Base-by-base conservation (phyloP, 2,113 vertebrate genomes). In the Perccottus glenii region DNA sequence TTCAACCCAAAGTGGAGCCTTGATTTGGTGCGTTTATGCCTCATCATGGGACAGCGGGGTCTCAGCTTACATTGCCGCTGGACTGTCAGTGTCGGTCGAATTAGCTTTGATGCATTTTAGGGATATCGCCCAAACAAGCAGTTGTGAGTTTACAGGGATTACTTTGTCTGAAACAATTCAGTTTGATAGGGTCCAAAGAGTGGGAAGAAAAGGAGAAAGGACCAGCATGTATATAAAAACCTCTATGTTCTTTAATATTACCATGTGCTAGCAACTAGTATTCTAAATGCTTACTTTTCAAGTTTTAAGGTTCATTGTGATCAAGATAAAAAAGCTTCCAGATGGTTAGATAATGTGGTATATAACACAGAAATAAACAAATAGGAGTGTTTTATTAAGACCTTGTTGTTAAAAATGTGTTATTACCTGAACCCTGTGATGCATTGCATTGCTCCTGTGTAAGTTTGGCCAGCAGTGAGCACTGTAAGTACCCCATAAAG, bases 71-170 rank as follows among this genome's bases (percentile, higher is more conserved):
- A 83, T 45, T 46, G 58, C 66, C 50, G 81, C 52, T 70, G 73
- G 66, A 76, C 76, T 57, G 71, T 59, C 64, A 35, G n/a, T 11
- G 11, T 51, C 40, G 11, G 58, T 59, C 60, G 72, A 83, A 81
- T 87, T 61, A 83, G 74, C 78, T 88, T 82, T 88, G 88, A 88
- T 80, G 83, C 66, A 60, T 79, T 86, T 88, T 75, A 70, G 66
- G 78, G 64, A 81, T 69, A 79, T 82, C 85, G 69, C 77, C 75
- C 87, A 89, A 91, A 91, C 81, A 90, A 87, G 44, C 80, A 84
- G 72, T 79, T 77, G 67, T 16, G 68, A 84, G 76, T 87, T 90
- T 80, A 70, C 70, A 77, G 70, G 83, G 77, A 87, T 92, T 89
- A 90, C 58, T 52, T 78, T 75, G 77, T 85, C 75, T 76, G 53